Percentiles rank a stretch among this genome's conserved stretches.
phyloP scores from a whole-genome alignment of 2,797 vertebrate genomes.

The Scleropages formosus region DNA sequence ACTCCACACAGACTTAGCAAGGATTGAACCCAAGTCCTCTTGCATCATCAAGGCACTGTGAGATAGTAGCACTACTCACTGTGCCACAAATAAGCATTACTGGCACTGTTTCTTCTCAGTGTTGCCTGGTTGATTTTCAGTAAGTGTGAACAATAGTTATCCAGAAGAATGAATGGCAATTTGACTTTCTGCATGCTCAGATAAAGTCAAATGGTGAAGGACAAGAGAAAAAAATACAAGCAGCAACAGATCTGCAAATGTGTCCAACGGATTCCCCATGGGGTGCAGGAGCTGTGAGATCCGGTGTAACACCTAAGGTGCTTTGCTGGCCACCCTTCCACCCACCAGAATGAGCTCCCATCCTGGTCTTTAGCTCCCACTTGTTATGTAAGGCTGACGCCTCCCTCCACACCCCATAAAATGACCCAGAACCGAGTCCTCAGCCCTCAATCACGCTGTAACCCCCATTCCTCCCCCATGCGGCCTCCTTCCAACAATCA shows the following conservation, averaged over 20 bases:
- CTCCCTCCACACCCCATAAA: slow-evolving; percentile 32
- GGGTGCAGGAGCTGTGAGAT: neutral
- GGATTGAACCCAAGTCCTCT: too few species aligned
- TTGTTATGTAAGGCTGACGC: neutral
- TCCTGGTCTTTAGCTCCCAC: too few species aligned
- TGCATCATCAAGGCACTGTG: too few species aligned
- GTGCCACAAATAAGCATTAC: neutral
- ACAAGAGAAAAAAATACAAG: neutral
- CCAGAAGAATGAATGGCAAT: neutral
- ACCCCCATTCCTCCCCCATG: neutral
- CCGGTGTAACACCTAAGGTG: neutral
- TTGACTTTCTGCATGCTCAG: neutral
- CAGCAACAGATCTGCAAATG: neutral
- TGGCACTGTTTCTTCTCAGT: neutral
- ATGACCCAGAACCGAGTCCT: neutral
- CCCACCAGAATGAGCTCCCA: too few species aligned
- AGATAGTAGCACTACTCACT: too few species aligned
- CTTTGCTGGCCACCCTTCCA: too few species aligned
- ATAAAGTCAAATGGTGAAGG: neutral
- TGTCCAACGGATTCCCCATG: neutral
- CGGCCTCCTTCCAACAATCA: slow-evolving; percentile 44
- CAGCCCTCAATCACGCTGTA: neutral
- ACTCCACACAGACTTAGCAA: too few species aligned
- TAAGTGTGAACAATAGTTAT: neutral
- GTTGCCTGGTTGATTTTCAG: neutral